A percentile compares a stretch with the other conserved stretches of the same genome.
Evolutionary conservation across 2,888 invertebrate species (phyloP).

Genomic region (Anorthoa munda): DNA sequence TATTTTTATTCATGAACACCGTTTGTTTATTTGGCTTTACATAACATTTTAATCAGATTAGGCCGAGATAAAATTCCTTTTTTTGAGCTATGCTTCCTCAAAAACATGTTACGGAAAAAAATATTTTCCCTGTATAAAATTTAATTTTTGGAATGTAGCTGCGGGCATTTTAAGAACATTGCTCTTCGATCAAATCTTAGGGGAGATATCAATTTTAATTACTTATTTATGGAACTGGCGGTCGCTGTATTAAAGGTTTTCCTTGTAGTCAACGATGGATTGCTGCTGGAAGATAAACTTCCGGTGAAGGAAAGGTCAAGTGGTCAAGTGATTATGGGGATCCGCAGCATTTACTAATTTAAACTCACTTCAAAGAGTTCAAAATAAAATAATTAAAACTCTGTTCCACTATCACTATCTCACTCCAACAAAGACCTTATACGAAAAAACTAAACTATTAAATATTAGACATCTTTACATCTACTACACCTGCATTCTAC

Average conservation of each 20-base stretch:
- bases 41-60: slow-evolving; percentile 39
- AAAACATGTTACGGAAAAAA: slow-evolving; percentile 30
- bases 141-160: slow-evolving; percentile 18
- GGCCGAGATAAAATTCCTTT: slow-evolving; percentile 19
- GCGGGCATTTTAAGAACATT: slow-evolving; percentile 30
- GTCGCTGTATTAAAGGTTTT: not conserved
- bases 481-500: too few species aligned
- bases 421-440: too few species aligned
- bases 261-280: slow-evolving; percentile 4
- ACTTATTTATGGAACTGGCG: not conserved
- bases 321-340: too few species aligned
- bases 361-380: too few species aligned
- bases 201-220: slow-evolving; percentile 6
- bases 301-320: not conserved
- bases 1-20: slow-evolving; percentile 34
- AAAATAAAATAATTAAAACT: too few species aligned
- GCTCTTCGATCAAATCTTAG: not conserved
- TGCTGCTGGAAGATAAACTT: slow-evolving; percentile 10
- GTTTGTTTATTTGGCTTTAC: slow-evolving; percentile 35
- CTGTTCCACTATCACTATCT: too few species aligned
- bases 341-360: too few species aligned
- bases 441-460: too few species aligned
- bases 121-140: not conserved
- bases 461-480: too few species aligned
- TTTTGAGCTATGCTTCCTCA: slow-evolving; percentile 17